A percentile compares a stretch with the other conserved stretches of the same genome.
These are phyloP conservation scores for Enteromius viviparus DNA, from an alignment of 2,797 vertebrate species.

Conservation along the genomic window DNA sequence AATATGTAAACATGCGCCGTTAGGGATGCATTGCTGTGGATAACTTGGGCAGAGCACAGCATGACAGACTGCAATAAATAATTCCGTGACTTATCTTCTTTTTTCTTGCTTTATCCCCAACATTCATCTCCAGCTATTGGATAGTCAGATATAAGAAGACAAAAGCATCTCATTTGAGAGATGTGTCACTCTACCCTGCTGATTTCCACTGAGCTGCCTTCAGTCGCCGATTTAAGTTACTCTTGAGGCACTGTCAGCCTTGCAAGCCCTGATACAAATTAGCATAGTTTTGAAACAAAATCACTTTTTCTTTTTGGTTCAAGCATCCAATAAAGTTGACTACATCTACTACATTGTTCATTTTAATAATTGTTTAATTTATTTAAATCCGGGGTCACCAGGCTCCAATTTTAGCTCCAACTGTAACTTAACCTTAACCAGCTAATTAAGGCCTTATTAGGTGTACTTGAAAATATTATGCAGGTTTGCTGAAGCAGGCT, in stretches of 20 bases:
- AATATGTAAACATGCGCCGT: not conserved
- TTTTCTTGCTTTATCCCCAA: slow-evolving; percentile 1
- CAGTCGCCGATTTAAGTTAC: slow-evolving; percentile 15
- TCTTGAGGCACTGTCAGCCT: slow-evolving; percentile 39
- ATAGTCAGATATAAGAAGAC: slow-evolving; percentile 35
- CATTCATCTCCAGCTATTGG: slow-evolving; percentile 39
- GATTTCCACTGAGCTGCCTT: slow-evolving; percentile 31
- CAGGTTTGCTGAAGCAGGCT: not conserved
- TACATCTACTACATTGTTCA: not conserved
- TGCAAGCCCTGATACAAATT: not conserved
- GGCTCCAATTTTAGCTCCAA: not conserved
- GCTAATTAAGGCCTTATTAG: not conserved
- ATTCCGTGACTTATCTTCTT: slow-evolving; percentile 14
- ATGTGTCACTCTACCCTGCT: slow-evolving; percentile 45
- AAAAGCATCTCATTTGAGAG: slow-evolving; percentile 28
- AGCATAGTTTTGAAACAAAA: slow-evolving; percentile 3
- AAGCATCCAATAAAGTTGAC: not conserved
- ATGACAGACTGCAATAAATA: not conserved
- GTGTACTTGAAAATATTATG: not conserved
- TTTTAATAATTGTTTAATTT: not conserved
- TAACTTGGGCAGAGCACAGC: not conserved
- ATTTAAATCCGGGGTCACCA: not conserved
- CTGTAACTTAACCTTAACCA: not conserved
- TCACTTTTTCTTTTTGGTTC: not conserved
- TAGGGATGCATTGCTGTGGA: not conserved